Evolutionary conservation across 2,888 invertebrate species (phyloP), one percentile per base, ranked within the genome.

Genomic region (Actias luna): DNA sequence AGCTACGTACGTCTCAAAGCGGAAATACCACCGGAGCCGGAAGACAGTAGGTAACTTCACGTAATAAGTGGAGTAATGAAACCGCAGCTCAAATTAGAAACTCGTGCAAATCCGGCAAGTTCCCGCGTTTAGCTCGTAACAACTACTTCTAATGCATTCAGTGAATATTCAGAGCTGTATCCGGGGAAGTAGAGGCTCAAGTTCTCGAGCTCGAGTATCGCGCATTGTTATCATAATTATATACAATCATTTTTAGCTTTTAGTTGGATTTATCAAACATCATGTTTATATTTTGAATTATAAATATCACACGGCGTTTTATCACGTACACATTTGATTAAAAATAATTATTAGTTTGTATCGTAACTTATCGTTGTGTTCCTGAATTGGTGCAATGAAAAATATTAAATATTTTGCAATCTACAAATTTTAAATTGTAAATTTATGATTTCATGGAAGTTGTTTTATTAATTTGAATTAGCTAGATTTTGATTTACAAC

Each of bases 61-160:
- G 22, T 46, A 55, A 55, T 61, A 61, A n/a, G 35, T 36, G 36
- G 29, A 50, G 50, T 63, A 52, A 59, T 59, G 59, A 52, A 52
- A 52, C 62, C 62, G 62, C 62, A 50, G 25, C 33, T 29, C 58
- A 59, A 59, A 63, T 63, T 59, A 59, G 35, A 46, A 62, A 52
- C 59, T 63, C 58, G 59, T 59, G 52, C 33, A 59, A 63, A 63
- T 63, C 59, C 59, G 50, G 18, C 52, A 63, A 63, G 22, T 50
- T 50, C 46, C 22, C 10, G 46, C 46, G 25, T 25, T 50, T 50
- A 50, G 25, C 22, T 50, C 46, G n/a, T 50, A 50, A 50, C 50
- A 58, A 59, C 46, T 63, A 59, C 59, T 27, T 50, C 58, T 63
- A 59, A 63, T 63, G 59, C 36, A 63, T 62, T 52, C 50, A 42